Conservation (phyloP, 2,113 vertebrate species). For the Turnix velox region DNA sequence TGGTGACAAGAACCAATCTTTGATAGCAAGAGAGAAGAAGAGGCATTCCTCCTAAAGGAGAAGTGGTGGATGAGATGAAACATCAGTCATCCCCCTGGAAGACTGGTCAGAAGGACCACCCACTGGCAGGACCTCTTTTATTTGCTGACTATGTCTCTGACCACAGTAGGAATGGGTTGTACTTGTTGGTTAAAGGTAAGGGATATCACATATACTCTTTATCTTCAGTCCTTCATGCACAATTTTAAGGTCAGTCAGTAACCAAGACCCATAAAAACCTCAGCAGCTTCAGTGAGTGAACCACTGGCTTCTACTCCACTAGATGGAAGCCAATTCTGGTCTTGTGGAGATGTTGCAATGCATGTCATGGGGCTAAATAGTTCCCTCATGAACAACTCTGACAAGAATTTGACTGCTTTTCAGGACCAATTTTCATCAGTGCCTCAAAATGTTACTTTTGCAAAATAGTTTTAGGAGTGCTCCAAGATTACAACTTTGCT, state of each 20-base stretch:
- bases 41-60: neutral
- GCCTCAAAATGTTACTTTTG: neutral
- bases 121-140: neutral
- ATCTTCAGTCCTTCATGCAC: neutral
- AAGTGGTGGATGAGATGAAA: neutral
- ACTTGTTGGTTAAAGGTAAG: neutral
- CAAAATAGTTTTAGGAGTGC: neutral
- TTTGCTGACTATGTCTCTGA: neutral
- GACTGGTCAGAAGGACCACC: neutral
- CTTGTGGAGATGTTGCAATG: neutral
- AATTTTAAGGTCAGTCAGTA: neutral
- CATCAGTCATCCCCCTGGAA: neutral
- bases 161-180: neutral
- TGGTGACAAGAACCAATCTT: neutral
- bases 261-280: neutral
- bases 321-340: neutral
- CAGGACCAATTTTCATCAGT: neutral
- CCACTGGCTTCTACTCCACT: neutral
- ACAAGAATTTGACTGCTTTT: neutral
- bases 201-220: neutral
- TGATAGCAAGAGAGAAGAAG: neutral
- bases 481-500: neutral
- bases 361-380: neutral
- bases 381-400: neutral
- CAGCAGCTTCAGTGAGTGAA: neutral